Evolutionary conservation across 2,888 invertebrate species (phyloP), one percentile per base, ranked within the genome.

Genomic region (Mayetiola destructor): DNA sequence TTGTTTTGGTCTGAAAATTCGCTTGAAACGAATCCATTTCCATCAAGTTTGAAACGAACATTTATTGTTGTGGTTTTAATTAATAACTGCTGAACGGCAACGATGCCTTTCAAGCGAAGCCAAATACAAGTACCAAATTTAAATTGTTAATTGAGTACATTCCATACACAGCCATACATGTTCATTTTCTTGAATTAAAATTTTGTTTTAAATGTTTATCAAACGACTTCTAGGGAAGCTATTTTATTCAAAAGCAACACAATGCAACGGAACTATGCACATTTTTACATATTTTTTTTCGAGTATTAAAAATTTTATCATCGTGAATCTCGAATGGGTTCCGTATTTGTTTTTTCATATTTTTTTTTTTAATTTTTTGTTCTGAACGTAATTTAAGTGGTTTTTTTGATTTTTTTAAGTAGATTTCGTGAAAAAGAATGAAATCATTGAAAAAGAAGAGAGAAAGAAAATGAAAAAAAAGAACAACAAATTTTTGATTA

Each of bases 171-270:
- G n/a, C n/a, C n/a, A n/a, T n/a, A n/a, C n/a, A n/a, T n/a, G n/a
- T n/a, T n/a, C n/a, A n/a, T n/a, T n/a, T n/a, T n/a, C n/a, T n/a
- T n/a, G n/a, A n/a, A n/a, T n/a, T n/a, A n/a, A n/a, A n/a, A n/a
- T n/a, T n/a, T n/a, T n/a, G n/a, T n/a, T n/a, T n/a, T n/a, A n/a
- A n/a, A n/a, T n/a, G 5, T 27, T 48, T 48, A n/a, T 27, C 27
- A 23, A 48, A 48, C 48, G 48, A 48, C 48, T 48, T n/a, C 23
- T 48, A 23, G 48, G n/a, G 48, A 48, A 48, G 48, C 48, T 48
- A 48, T 48, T 48, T 48, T 48, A 48, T 48, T 48, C 16, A 27
- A 48, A 48, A 27, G 27, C 48, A 48, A 48, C 48, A 48, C 48
- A 48, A 27, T 48, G 48, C 48, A 48, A 48, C 48, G 48, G 16